phyloP scores from a whole-genome alignment of 2,797 vertebrate genomes.

The Alectoris magna region DNA sequence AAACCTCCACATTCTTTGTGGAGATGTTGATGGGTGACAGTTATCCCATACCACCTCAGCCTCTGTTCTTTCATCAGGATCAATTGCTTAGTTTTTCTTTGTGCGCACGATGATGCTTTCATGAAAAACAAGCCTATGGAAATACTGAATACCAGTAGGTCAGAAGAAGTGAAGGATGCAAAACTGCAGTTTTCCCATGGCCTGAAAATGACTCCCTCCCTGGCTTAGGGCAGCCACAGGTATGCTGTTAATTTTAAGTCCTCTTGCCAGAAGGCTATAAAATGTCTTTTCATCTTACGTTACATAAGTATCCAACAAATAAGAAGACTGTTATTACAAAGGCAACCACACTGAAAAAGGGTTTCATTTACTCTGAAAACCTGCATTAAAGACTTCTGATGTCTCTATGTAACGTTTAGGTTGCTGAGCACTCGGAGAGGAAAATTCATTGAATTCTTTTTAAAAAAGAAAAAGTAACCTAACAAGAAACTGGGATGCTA shows the following conservation, averaged over 20 bases:
- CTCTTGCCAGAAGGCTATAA: conserved; percentile 69
- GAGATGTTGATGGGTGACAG: neutral
- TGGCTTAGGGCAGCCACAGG: conserved; percentile 67
- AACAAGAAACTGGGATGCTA: neutral
- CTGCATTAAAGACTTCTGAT: conserved; percentile 63
- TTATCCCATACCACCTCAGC: neutral
- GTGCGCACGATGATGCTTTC: neutral
- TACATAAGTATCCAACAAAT: conserved; percentile 72
- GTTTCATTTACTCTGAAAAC: conserved; percentile 65
- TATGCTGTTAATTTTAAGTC: conserved; percentile 65
- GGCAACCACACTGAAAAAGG: conserved; percentile 55
- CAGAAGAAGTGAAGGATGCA: conserved; percentile 42
- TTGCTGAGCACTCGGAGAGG: conserved; percentile 6
- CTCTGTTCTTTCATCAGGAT: neutral
- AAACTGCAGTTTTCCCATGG: conserved; percentile 68
- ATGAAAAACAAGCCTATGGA: conserved; percentile 19
- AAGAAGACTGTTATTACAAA: conserved; percentile 75
- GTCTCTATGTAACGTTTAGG: conserved; percentile 51
- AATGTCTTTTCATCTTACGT: conserved; percentile 77
- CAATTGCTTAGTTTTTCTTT: neutral
- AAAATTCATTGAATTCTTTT: neutral
- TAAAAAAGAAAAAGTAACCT: neutral
- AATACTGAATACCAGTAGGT: neutral
- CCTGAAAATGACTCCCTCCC: conserved; percentile 67
- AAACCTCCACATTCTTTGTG: neutral